These are phyloP conservation scores for Crax fasciolata DNA, from an alignment of 2,797 vertebrate genomes.

Conservation along the genomic window DNA sequence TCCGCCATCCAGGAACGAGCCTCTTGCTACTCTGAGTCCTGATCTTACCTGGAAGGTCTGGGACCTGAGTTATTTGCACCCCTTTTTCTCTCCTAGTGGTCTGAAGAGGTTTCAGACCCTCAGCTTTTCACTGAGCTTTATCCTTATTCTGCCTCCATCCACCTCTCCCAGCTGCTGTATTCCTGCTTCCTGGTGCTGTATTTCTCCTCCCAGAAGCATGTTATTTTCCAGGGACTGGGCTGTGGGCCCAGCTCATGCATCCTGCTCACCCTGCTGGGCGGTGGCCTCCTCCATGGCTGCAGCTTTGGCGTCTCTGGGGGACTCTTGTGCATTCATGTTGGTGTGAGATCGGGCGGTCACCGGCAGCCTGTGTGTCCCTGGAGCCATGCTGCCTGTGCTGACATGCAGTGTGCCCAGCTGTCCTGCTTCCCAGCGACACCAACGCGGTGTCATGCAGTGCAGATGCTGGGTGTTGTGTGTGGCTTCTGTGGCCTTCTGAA, in stretches of 20 bases:
- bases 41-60: not conserved
- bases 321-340: not conserved
- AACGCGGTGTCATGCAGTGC: not conserved
- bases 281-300: not conserved
- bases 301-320: not conserved
- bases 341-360: not conserved
- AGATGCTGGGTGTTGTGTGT: not conserved
- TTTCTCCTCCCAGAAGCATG: not conserved
- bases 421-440: not conserved
- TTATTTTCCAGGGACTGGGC: not conserved
- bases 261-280: not conserved
- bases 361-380: not conserved
- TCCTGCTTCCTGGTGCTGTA: not conserved
- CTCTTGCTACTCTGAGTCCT: not conserved
- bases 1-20: not conserved
- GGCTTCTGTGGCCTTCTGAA: not conserved
- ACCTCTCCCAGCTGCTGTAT: not conserved
- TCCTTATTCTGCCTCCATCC: not conserved
- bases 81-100: not conserved
- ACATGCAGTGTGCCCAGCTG: fast-evolving
- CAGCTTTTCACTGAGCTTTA: not conserved
- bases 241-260: not conserved
- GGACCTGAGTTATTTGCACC: not conserved
- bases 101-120: not conserved
- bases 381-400: fast-evolving